Evolutionary conservation across 2,113 vertebrate species (phyloP), one percentile per base, ranked within the genome.

Genomic region (Jacana jacana): DNA sequence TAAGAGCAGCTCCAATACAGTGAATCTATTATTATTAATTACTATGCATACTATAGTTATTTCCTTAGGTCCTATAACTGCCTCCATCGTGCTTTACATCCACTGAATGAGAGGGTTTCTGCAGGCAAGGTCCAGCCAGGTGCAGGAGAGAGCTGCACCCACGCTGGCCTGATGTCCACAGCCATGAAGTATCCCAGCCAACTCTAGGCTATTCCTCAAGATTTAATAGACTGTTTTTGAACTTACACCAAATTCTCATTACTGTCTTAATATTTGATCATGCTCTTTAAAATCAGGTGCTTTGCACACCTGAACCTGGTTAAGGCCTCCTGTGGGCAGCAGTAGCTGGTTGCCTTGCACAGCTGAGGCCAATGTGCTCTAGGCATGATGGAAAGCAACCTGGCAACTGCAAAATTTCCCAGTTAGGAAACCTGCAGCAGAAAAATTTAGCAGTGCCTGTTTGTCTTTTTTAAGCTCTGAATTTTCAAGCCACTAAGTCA

Each of bases 31-130:
- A 60, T 69, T 66, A 72, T 63, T 75, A 60, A 89, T 85, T 75
- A 76, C 81, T 89, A 17, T 24, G 52, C 13, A 64, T 31, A 40
- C 52, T 76, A 49, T 7, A 71, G 42, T 37, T 75, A 40, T 52
- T 84, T 78, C 69, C 52, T 76, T 31, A 57, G 65, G 7, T 64
- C 18, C 63, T 66, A 7, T 28, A 35, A 25, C 33, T 49, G 52
- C 64, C 39, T 75, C 60, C 51, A 42, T 52, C 13, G 1, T 4
- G 8, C 54, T 82, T 44, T 42, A 39, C 23, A 55, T 17, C 9
- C 0, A 0, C 17, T 39, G 10, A 70, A 37, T 17, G 33, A 54
- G 42, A 58, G 7, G 40, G 15, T n/a, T 85, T 72, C 54, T 3
- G 1, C 44, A 49, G 46, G 17, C 46, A n/a, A 81, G 40, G 54